Evolutionary conservation across 2,113 vertebrate species (phyloP).

Genomic region (Pterocles orientalis): DNA sequence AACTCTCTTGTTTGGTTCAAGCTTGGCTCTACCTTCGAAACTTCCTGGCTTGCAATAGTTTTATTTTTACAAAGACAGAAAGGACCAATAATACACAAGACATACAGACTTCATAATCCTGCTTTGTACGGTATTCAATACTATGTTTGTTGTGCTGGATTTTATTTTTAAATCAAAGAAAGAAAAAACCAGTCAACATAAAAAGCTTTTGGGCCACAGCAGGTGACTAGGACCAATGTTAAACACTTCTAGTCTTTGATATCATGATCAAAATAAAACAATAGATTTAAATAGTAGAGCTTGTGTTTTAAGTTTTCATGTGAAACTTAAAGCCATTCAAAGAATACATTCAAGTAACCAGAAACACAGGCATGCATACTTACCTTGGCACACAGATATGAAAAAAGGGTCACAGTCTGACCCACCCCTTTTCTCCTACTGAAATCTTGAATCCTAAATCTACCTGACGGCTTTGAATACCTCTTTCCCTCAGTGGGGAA

Average conservation of each 20-base stretch:
- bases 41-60: conserved; percentile 42
- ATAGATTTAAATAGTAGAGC: conserved; percentile 35
- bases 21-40: conserved; percentile 54
- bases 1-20: conserved; percentile 49
- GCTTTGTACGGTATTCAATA: conserved; percentile 36
- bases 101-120: conserved; percentile 26
- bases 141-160: not conserved
- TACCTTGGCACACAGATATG: not conserved
- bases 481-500: not conserved
- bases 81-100: not conserved
- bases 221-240: conserved; percentile 21
- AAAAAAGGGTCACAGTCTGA: not conserved
- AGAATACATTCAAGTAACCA: conserved; percentile 11
- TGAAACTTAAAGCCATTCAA: conserved; percentile 39
- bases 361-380: not conserved
- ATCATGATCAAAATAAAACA: conserved; percentile 45
- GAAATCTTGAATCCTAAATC: not conserved
- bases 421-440: not conserved
- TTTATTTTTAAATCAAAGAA: conserved; percentile 56
- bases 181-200: conserved; percentile 19
- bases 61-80: conserved; percentile 68
- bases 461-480: not conserved
- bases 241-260: conserved; percentile 46
- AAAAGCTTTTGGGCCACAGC: not conserved
- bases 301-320: not conserved